Percentiles rank a stretch among this genome's conserved stretches.
Evolutionary conservation across 2,888 invertebrate genomes (phyloP).

Genomic region (Oligia strigilis): DNA sequence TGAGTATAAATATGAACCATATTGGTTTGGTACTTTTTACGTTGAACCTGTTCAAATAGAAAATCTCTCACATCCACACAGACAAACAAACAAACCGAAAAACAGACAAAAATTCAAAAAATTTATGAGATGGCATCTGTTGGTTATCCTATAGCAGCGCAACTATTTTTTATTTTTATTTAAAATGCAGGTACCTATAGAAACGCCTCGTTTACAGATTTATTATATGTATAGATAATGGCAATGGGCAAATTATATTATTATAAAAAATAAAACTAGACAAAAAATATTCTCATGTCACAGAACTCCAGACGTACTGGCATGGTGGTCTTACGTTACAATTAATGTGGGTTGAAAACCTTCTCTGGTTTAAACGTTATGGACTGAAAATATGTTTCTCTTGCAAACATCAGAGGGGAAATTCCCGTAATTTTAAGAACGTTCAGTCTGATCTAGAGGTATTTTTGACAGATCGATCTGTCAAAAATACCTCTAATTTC

Average conservation of each 20-base stretch:
- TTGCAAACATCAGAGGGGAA: background rate
- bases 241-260: background rate
- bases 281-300: background rate
- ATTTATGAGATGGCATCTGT: too few species aligned
- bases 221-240: background rate
- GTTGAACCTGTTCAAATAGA: too few species aligned
- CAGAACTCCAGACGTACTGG: background rate
- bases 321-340: background rate
- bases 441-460: background rate
- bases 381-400: background rate
- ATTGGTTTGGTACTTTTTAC: too few species aligned
- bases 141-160: too few species aligned
- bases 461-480: background rate
- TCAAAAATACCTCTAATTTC: background rate
- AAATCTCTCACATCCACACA: too few species aligned
- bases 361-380: background rate
- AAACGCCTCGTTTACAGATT: too few species aligned
- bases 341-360: background rate
- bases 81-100: too few species aligned
- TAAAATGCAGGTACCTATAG: too few species aligned
- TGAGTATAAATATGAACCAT: too few species aligned
- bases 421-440: background rate
- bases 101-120: too few species aligned
- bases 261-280: background rate
- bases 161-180: too few species aligned